A percentile compares a stretch with the other conserved stretches of the same genome.
These are phyloP conservation scores for Menura novaehollandiae DNA, from an alignment of 2,113 vertebrate species.

Conservation along the genomic window DNA sequence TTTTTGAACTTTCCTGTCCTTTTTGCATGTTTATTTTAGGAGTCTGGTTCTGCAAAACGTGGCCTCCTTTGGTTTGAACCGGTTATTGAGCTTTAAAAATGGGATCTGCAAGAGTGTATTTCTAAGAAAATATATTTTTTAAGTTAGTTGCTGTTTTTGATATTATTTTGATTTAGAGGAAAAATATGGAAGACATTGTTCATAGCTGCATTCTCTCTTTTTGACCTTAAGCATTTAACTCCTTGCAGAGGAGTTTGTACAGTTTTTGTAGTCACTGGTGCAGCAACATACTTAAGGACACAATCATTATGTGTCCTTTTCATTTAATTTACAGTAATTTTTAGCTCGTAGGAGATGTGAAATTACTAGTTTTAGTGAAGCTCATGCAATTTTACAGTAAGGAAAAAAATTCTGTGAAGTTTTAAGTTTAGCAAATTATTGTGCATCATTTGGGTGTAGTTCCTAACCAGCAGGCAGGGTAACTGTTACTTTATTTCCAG, in stretches of 20 bases:
- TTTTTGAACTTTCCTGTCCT: slow-evolving; percentile 16
- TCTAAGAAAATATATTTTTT: neutral
- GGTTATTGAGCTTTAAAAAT: neutral
- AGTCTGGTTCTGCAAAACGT: neutral
- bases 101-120: neutral
- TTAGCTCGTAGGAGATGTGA: neutral
- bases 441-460: neutral
- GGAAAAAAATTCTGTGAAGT: neutral
- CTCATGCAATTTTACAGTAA: neutral
- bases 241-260: neutral
- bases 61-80: neutral
- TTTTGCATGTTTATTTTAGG: slow-evolving; percentile 31
- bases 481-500: neutral
- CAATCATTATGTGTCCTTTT: neutral
- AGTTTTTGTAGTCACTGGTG: neutral
- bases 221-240: neutral
- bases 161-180: neutral
- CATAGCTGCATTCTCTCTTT: neutral
- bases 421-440: neutral
- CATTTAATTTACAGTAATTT: neutral
- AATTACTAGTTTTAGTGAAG: neutral
- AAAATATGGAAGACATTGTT: neutral
- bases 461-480: neutral
- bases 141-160: neutral
- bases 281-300: neutral